Percentiles rank a stretch among this genome's conserved stretches.
Evolutionary conservation across 1,140 invertebrate species (phyloP).

Genomic region (Plodia interpunctella): DNA sequence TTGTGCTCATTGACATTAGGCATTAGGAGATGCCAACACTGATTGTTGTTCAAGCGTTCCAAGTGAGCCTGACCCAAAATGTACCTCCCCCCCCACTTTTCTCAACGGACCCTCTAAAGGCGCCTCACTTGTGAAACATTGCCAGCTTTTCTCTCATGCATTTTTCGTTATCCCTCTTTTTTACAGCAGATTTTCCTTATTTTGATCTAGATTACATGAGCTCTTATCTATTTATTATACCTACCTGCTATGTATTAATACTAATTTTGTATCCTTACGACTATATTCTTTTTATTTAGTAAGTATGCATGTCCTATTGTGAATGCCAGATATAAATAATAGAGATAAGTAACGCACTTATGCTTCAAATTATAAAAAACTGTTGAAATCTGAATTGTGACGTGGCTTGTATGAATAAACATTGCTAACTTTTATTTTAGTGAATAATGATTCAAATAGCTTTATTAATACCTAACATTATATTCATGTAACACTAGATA

Average conservation of each 20-base stretch:
- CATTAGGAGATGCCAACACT: conserved; percentile 45
- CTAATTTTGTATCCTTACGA: conserved; percentile 33
- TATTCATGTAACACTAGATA: background rate
- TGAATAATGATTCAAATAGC: background rate
- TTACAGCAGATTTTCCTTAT: conserved; percentile 28
- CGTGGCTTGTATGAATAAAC: background rate
- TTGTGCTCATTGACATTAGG: conserved; percentile 66
- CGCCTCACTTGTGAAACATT: conserved; percentile 75
- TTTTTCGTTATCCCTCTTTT: conserved; percentile 26
- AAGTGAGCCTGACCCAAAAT: conserved; percentile 57
- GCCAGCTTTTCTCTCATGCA: conserved; percentile 39
- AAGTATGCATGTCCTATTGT: background rate
- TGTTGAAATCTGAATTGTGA: background rate
- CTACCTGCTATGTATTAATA: conserved; percentile 3
- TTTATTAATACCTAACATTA: too few species aligned
- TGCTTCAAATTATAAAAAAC: background rate
- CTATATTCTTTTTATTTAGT: background rate
- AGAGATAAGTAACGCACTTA: background rate
- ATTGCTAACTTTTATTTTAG: background rate
- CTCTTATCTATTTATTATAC: conserved; percentile 9
- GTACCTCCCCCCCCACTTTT: background rate
- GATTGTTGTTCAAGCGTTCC: conserved; percentile 61
- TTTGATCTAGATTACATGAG: background rate
- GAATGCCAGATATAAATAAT: background rate
- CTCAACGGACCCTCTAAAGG: conserved; percentile 34